Base-by-base conservation (phyloP, 35 echinoderm and acorn worm genomes). In the Ophiothrix spiculata region DNA sequence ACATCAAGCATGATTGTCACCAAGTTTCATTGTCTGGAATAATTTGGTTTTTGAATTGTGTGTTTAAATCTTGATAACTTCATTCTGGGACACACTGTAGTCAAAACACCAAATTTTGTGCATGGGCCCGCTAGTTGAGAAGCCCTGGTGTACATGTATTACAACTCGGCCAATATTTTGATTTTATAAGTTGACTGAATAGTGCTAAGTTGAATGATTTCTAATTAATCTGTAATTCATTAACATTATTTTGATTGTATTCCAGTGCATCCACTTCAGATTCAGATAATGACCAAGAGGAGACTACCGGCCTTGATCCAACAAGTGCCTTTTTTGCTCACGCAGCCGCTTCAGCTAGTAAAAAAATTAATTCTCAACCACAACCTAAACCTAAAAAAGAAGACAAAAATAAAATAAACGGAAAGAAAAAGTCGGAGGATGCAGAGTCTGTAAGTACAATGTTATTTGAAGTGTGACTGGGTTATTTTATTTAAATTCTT, bases 281-380 rank as follows among this genome's bases (percentile, higher is more conserved):
- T 21, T 84, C 82, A 14, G 90, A 97, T 85, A 86, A 92, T 36
- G 90, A 88, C 19, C 60, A 15, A 25, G 8, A n/a, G 25, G 60
- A n/a, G 25, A 86, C 38, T 0, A 49, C 86, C 76, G 95, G 91
- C 14, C 45, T 87, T 39, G 95, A 97, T 41, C 77, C 81, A 38
- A 86, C 85, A 16, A 97, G 91, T 82, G 91, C 91, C 56, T 93
- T 97, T 84, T 93, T 97, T 81, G 91, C 91, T 34, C 49, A 81
- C 31, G 91, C 91, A 45, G 91, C 91, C 32, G 91, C 80, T 23
- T 90, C 37, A 23, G 88, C 81, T 13, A 93, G 74, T 36, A 90
- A 90, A 88, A 93, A 93, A 77, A 74, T 85, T 16, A 86, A 75
- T 8, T 10, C 86, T 33, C 37, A 80, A 32, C 80, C 80, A 40